These are phyloP conservation scores for Albula glossodonta DNA, from an alignment of 2,113 vertebrate genomes.

Conservation along the genomic window DNA sequence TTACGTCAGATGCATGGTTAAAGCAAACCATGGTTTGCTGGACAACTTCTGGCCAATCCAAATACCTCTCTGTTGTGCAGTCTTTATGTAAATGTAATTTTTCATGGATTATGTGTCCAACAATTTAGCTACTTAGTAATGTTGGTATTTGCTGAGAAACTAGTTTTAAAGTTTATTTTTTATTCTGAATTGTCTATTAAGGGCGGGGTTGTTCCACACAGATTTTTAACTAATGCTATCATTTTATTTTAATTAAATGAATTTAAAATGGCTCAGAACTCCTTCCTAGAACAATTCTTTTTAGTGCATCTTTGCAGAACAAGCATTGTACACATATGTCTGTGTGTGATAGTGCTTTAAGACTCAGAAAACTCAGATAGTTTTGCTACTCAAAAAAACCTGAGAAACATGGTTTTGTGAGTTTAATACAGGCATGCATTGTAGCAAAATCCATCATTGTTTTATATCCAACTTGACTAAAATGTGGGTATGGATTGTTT, in stretches of 20 bases:
- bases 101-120: not conserved
- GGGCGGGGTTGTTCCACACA: no score
- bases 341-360: not conserved
- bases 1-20: not conserved
- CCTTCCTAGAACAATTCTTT: not conserved
- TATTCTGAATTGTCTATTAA: not conserved
- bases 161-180: not conserved
- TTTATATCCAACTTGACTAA: not conserved
- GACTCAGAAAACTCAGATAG: not conserved
- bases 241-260: not conserved
- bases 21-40: not conserved
- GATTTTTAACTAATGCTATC: not conserved
- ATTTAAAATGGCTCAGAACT: not conserved
- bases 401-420: not conserved
- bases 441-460: not conserved
- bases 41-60: not conserved
- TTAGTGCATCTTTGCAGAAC: not conserved
- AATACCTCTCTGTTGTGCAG: conserved; percentile 4
- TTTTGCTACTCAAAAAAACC: not conserved
- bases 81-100: not conserved
- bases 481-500: not conserved
- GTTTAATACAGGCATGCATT: not conserved
- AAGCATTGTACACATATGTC: not conserved
- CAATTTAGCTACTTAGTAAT: not conserved
- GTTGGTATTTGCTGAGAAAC: not conserved